Base-by-base conservation (phyloP, 2,888 invertebrate genomes). In the Xestia xanthographa region DNA sequence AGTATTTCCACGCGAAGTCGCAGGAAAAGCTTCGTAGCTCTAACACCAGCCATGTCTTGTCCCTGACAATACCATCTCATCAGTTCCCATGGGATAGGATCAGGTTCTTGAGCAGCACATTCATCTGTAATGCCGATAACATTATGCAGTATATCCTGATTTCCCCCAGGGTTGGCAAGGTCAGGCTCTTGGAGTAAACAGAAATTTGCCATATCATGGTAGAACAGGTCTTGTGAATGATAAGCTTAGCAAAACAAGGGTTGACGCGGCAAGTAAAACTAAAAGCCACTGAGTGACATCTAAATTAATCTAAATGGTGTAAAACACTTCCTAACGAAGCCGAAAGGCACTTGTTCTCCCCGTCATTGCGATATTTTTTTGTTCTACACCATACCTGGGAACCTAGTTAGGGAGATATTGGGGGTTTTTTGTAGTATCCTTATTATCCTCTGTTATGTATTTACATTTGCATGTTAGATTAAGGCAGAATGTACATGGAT, bases 101-200 rank as follows among this genome's bases (percentile, higher is more conserved):
- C 67, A 70, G 22, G 45, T 66, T 60, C 50, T 67, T 34, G 63
- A 50, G 22, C 66, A 63, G 53, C 45, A 68, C 65, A 78, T 78
- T 68, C 63, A 60, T 83, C 71, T 48, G 66, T 26, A 62, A 50
- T 67, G 6, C 63, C n/a, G 79, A 80, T 80, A 78, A 78, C 71
- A 80, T 77, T 80, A 82, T 58, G 20, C 79, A 43, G 50, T 60
- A 53, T 12, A 78, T 71, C 65, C 80, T 83, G 80, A 80, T 80
- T 80, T 80, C 80, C 70, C 83, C 43, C 45, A 41, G 45, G 83
- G 50, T 71, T 68, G 79, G 71, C 50, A 58, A 83, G 79, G 84
- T 80, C 79, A 77, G 38, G 45, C 26, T 22, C 12, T 4, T 17
- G 11, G 45, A 58, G 79, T 63, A 67, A 70, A 20, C 43, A 77